Conservation (phyloP, 2,797 vertebrate genomes). For the Geotrypetes seraphini region DNA sequence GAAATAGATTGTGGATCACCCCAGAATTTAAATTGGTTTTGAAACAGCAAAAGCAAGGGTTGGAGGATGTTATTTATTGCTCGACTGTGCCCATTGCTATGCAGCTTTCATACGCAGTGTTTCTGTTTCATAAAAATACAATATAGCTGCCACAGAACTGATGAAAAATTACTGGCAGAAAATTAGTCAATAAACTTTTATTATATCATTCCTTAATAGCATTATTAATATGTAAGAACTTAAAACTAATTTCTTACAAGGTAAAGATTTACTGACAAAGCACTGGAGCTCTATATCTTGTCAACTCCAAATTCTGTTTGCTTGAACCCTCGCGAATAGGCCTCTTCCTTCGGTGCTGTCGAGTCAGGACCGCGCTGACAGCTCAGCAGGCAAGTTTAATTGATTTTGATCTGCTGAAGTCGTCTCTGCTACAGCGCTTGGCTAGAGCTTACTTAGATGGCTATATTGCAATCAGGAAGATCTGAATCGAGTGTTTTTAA, state of each 20-base stretch:
- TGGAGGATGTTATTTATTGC: constrained; percentile 4
- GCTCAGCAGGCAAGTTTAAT: too few relatives aligned
- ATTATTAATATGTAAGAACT: constrained; percentile 36
- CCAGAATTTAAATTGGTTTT: constrained; percentile 1
- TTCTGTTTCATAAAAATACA: constrained; percentile 32
- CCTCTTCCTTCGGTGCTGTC: too few relatives aligned
- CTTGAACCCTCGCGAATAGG: too few relatives aligned
- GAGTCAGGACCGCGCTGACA: too few relatives aligned
- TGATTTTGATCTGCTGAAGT: too few relatives aligned
- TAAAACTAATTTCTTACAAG: constrained; percentile 25
- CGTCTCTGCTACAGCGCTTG: too few relatives aligned
- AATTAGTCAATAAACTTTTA: constrained; percentile 47
- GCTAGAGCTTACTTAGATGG: too few relatives aligned
- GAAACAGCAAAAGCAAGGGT: constrained; percentile 10
- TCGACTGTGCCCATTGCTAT: constrained; percentile 6
- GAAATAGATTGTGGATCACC: too few relatives aligned
- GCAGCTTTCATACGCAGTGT: background rate
- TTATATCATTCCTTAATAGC: constrained; percentile 19
- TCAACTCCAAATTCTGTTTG: too few relatives aligned
- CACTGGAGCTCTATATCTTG: background rate
- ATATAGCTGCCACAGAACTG: constrained; percentile 18
- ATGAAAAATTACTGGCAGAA: constrained; percentile 26
- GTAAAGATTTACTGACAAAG: constrained; percentile 27
- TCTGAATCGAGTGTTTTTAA: too few relatives aligned
- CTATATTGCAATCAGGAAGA: too few relatives aligned